Evolutionary conservation across 2,113 vertebrate species (phyloP).

Genomic region (Podilymbus podiceps): DNA sequence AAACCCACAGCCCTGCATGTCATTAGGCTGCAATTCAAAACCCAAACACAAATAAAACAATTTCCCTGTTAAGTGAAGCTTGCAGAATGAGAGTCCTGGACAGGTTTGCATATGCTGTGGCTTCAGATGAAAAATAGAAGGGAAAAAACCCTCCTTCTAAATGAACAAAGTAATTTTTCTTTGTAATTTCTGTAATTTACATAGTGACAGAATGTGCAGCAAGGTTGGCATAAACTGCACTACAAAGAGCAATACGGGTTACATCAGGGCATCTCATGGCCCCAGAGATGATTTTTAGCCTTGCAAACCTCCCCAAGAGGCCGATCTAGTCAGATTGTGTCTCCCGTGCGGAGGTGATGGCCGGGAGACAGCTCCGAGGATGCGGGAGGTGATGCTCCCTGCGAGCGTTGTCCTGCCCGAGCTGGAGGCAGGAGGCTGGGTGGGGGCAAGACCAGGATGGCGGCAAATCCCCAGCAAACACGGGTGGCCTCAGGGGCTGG

Average conservation of each 20-base stretch:
- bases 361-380: rapidly evolving
- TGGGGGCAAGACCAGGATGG: rapidly evolving
- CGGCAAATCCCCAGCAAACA: too few relatives aligned
- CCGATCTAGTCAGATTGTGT: rapidly evolving
- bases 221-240: not conserved
- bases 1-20: not conserved
- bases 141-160: not conserved
- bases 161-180: not conserved
- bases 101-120: not conserved
- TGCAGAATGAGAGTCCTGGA: not conserved
- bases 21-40: not conserved
- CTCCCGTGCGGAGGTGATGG: not conserved
- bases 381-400: not conserved
- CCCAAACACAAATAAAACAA: constrained; percentile 13
- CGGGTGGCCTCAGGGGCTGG: not conserved
- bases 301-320: not conserved
- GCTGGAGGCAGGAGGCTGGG: too few relatives aligned
- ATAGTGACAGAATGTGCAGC: rapidly evolving
- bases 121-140: not conserved
- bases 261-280: not conserved
- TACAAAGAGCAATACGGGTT: not conserved
- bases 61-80: constrained; percentile 7
- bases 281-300: not conserved
- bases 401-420: not conserved
- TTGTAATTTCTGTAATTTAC: not conserved